Percentiles rank a stretch among this genome's conserved stretches.
Evolutionary conservation across 2,113 vertebrate species (phyloP).

Genomic region (Bubo bubo): DNA sequence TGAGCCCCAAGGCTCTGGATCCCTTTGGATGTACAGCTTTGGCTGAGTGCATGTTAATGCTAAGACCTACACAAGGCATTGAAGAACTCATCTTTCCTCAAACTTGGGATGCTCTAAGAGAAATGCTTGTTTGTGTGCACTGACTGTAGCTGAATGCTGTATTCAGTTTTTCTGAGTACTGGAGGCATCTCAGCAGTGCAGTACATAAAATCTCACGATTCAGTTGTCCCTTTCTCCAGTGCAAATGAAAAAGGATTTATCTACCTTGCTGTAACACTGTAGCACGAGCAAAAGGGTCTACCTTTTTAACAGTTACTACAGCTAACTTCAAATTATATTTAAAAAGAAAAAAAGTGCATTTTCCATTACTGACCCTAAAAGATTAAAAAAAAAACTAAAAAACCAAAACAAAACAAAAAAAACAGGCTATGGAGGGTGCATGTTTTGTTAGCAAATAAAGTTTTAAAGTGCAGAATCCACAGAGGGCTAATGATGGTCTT

Average conservation of each 20-base stretch:
- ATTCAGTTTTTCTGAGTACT: background rate
- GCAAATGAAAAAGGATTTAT: conserved; percentile 1
- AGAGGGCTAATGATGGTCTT: background rate
- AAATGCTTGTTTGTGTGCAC: background rate
- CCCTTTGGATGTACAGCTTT: background rate
- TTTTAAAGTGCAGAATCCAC: background rate
- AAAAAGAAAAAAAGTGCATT: background rate
- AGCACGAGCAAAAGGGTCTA: background rate
- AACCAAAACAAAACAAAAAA: background rate
- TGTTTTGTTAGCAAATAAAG: background rate
- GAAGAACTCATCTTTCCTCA: background rate
- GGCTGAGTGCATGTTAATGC: background rate
- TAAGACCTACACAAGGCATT: background rate
- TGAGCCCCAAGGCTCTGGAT: conserved; percentile 13
- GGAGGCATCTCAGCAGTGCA: background rate
- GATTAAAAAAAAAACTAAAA: too few species aligned
- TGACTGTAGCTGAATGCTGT: background rate
- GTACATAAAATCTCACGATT: background rate
- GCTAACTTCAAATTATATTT: background rate
- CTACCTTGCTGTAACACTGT: background rate
- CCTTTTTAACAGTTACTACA: background rate
- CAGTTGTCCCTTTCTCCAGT: background rate
- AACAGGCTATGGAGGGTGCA: background rate
- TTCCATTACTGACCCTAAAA: background rate
- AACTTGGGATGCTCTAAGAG: background rate